A percentile compares a stretch with the other conserved stretches of the same genome.
Evolutionary conservation across 2,113 vertebrate genomes (phyloP).

Genomic region (Leiothrix lutea): DNA sequence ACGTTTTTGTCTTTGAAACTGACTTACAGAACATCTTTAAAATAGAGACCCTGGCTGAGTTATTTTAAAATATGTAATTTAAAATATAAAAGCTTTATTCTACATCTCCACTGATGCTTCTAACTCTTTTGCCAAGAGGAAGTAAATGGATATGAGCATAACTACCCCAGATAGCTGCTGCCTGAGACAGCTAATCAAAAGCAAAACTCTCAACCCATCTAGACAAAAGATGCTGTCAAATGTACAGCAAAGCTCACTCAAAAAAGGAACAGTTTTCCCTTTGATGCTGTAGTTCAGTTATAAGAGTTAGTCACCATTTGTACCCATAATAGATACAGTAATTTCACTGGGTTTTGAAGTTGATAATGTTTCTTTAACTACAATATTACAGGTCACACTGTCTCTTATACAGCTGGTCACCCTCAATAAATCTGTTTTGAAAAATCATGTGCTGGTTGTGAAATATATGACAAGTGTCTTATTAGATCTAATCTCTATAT

Average conservation of each 20-base stretch:
- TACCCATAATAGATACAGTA: neutral
- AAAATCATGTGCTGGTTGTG: constrained; percentile 24
- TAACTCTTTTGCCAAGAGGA: neutral
- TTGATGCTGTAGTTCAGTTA: neutral
- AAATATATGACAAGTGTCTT: constrained; percentile 41
- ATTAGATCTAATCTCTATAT: constrained; percentile 27
- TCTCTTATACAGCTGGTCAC: neutral
- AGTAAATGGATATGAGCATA: neutral
- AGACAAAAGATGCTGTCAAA: neutral
- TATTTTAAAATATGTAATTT: neutral
- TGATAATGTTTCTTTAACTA: constrained; percentile 32
- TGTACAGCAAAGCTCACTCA: neutral
- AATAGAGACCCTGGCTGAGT: neutral
- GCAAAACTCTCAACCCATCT: neutral
- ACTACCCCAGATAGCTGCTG: neutral
- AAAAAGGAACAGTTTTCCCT: neutral
- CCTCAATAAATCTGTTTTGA: constrained; percentile 36
- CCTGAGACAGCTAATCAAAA: neutral
- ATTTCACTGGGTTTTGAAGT: constrained; percentile 29
- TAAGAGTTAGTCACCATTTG: neutral
- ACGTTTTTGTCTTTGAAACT: neutral
- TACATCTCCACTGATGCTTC: neutral
- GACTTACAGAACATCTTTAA: neutral
- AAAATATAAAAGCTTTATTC: neutral
- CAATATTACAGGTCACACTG: neutral